These are phyloP conservation scores for Yponomeuta evonymella DNA, from an alignment of 2,888 invertebrate species.

Conservation along the genomic window DNA sequence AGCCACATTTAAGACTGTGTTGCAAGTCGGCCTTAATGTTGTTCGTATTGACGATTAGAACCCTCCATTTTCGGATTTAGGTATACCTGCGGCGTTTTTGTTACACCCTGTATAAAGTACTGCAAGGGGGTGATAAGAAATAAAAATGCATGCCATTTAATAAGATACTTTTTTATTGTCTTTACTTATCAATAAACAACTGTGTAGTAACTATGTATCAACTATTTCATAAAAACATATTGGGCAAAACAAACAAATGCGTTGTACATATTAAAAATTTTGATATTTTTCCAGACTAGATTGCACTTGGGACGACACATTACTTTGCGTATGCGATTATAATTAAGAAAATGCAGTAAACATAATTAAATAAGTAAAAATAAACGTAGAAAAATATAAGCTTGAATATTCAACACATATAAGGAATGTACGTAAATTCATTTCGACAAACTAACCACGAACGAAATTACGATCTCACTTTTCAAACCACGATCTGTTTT, in stretches of 20 bases:
- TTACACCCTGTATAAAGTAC: too few species aligned
- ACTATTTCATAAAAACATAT: not conserved
- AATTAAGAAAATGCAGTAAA: not conserved
- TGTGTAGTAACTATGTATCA: not conserved
- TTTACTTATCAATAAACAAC: not conserved
- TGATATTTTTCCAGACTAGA: not conserved
- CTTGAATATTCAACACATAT: not conserved
- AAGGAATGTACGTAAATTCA: not conserved
- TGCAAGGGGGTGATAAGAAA: not conserved
- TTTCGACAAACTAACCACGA: not conserved
- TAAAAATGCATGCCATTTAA: not conserved
- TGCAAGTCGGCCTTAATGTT: too few species aligned
- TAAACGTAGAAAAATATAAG: not conserved
- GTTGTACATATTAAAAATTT: not conserved
- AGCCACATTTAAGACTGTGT: too few species aligned
- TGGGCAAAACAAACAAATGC: too few species aligned
- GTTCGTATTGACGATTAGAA: too few species aligned
- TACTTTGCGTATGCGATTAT: not conserved
- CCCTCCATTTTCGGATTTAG: too few species aligned
- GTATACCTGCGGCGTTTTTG: too few species aligned
- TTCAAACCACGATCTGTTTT: not conserved
- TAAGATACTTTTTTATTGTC: constrained; percentile 6
- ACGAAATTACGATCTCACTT: not conserved
- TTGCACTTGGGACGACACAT: not conserved
- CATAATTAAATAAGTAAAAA: not conserved